phyloP scores from a whole-genome alignment of 2,797 vertebrate genomes.

The Potorous gilbertii region DNA sequence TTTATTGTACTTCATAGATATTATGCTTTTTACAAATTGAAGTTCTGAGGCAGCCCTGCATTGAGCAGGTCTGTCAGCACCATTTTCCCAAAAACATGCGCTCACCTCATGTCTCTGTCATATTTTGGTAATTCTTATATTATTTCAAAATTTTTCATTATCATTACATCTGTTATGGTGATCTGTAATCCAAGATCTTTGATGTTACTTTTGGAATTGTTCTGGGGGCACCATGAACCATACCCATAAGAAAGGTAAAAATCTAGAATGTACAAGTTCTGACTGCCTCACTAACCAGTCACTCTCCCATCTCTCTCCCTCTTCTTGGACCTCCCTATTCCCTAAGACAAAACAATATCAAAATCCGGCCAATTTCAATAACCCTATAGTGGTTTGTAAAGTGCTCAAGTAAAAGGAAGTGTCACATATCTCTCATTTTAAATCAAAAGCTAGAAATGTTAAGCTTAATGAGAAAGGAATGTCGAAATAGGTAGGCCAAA shows the following conservation, averaged over 20 bases:
- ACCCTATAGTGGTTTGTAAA: not conserved
- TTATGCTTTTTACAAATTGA: not conserved
- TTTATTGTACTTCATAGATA: not conserved
- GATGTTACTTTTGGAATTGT: not conserved
- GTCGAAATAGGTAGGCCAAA: not conserved
- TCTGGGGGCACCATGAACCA: not conserved
- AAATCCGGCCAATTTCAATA: not conserved
- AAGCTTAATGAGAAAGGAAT: not conserved
- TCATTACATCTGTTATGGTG: not conserved
- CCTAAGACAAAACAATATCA: not conserved
- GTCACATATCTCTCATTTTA: not conserved
- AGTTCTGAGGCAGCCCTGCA: not conserved
- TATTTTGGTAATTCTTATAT: not conserved
- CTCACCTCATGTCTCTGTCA: not conserved
- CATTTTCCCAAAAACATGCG: not conserved
- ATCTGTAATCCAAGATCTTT: not conserved
- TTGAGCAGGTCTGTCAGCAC: not conserved
- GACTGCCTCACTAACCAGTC: not conserved
- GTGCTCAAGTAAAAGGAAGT: not conserved
- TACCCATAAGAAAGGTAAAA: not conserved
- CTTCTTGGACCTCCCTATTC: not conserved
- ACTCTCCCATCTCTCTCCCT: not conserved
- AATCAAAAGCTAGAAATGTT: not conserved
- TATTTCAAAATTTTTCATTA: not conserved
- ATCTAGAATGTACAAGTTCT: not conserved